Evolutionary conservation across 2,888 invertebrate species (phyloP).

Genomic region (Epistrophe grossulariae): DNA sequence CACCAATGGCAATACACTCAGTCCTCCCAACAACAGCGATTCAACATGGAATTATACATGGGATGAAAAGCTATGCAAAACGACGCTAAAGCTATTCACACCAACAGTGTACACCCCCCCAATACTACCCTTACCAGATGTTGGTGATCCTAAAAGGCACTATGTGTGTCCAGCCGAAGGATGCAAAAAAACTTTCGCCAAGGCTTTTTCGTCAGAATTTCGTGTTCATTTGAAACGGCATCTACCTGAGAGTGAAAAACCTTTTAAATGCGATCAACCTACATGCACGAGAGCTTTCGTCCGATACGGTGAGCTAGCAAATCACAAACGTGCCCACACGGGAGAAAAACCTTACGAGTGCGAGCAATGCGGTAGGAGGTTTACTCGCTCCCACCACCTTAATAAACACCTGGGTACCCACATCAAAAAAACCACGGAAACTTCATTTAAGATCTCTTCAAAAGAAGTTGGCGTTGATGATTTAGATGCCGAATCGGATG

Average conservation of each 20-base stretch:
- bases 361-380: conserved; percentile 80
- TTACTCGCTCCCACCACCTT: conserved; percentile 81
- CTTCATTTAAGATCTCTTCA: conserved; percentile 23
- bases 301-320: background rate
- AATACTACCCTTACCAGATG: background rate
- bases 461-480: background rate
- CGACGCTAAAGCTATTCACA: background rate
- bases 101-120: background rate
- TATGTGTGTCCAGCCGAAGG: conserved; percentile 80
- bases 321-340: background rate
- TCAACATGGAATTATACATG: conserved; percentile 2
- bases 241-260: conserved; percentile 65
- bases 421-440: conserved; percentile 32
- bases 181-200: conserved; percentile 81
- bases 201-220: conserved; percentile 31
- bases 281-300: background rate
- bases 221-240: conserved; percentile 80
- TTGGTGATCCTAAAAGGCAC: conserved; percentile 78
- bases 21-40: conserved; percentile 18
- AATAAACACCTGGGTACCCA: conserved; percentile 79
- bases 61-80: background rate
- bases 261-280: background rate
- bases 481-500: background rate
- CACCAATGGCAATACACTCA: conserved; percentile 52
- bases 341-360: conserved; percentile 82